These are phyloP conservation scores for Philypnodon macrostomus DNA, from an alignment of 2,797 vertebrate genomes.

Conservation along the genomic window DNA sequence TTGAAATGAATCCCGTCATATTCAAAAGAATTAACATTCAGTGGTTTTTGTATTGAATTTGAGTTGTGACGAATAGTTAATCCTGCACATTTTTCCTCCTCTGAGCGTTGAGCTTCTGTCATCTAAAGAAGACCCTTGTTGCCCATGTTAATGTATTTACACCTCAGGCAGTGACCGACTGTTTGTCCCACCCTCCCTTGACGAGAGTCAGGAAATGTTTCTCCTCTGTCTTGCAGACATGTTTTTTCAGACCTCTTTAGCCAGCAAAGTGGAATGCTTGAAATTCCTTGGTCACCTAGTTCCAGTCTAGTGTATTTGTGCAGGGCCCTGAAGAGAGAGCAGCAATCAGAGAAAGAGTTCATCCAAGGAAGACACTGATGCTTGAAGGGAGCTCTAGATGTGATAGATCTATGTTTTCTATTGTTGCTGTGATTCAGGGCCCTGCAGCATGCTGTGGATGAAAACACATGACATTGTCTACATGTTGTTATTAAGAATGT, in stretches of 20 bases:
- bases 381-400: conserved; percentile 8
- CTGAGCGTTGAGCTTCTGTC: not conserved
- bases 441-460: conserved; percentile 12
- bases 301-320: conserved; percentile 51
- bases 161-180: conserved; percentile 48
- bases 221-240: conserved; percentile 35
- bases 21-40: no score
- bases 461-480: conserved; percentile 35
- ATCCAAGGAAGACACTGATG: conserved; percentile 18
- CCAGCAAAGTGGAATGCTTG: conserved; percentile 64
- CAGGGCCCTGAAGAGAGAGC: conserved; percentile 18
- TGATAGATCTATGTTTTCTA: conserved; percentile 2
- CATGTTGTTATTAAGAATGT: conserved; percentile 54
- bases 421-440: conserved; percentile 22
- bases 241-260: conserved; percentile 54
- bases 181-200: conserved; percentile 40
- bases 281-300: conserved; percentile 71
- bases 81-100: not conserved
- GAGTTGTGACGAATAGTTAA: no score
- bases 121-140: conserved; percentile 39
- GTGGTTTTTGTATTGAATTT: no score
- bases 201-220: conserved; percentile 59
- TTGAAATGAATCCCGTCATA: no score
- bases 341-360: conserved; percentile 19
- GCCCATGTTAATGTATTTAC: conserved; percentile 29